These are phyloP conservation scores for Mormyrops attenuatus DNA, from an alignment of 2,797 vertebrate genomes.

Conservation along the genomic window DNA sequence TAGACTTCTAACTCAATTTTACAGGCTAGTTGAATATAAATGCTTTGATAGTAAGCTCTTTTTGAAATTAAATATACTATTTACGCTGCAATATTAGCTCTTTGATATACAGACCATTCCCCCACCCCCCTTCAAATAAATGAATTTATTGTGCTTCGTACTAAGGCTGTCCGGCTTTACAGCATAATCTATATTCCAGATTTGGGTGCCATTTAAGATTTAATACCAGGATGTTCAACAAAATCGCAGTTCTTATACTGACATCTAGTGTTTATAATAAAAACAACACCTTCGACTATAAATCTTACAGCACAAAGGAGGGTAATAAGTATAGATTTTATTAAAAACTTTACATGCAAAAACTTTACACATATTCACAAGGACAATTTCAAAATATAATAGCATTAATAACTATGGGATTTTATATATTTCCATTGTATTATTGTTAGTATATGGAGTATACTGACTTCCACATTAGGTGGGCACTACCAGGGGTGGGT, in stretches of 20 bases:
- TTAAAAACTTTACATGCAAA: not conserved
- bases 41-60: conserved; percentile 27
- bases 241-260: conserved; percentile 43
- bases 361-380: not conserved
- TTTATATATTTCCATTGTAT: not conserved
- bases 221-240: not conserved
- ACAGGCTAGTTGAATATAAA: conserved; percentile 22
- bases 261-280: conserved; percentile 43
- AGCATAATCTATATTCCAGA: conserved; percentile 25
- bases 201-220: not conserved
- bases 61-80: conserved; percentile 32
- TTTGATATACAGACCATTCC: conserved; percentile 27
- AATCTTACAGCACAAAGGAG: conserved; percentile 36
- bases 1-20: conserved; percentile 22
- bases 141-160: conserved; percentile 33
- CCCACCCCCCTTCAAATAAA: not conserved
- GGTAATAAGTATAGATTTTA: not conserved
- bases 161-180: conserved; percentile 24
- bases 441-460: not conserved
- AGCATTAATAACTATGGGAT: not conserved
- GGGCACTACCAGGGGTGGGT: not conserved
- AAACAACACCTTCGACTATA: conserved; percentile 22
- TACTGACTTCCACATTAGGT: not conserved
- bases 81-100: conserved; percentile 28
- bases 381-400: not conserved